Base-by-base conservation (phyloP, 2,888 invertebrate genomes). In the Loripinus fragilis region DNA sequence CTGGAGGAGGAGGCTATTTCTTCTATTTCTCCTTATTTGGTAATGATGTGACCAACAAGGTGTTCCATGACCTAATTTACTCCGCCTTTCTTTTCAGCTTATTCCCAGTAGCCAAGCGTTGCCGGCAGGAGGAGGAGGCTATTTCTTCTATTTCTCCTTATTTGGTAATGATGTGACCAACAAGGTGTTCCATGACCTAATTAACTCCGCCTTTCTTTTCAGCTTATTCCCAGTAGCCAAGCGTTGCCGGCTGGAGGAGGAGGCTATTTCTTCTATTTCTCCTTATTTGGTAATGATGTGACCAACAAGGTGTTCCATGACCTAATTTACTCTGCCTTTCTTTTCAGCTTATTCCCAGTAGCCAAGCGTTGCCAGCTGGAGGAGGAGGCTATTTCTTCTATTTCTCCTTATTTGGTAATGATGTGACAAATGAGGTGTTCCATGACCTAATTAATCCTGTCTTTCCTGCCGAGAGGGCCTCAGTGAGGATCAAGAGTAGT, bases 11-110 rank as follows among this genome's bases (percentile, higher is more conserved):
- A 78, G 93, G 93, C 0, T 94, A 92, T 80, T 94, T 92, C 87
- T 94, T 94, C 85, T 94, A 93, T 86, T 94, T 93, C 80, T 92
- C 93, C n/a, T n/a, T n/a, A n/a, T n/a, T n/a, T n/a, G n/a, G n/a
- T n/a, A n/a, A n/a, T n/a, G n/a, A n/a, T n/a, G n/a, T n/a, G n/a
- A n/a, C n/a, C n/a, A n/a, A n/a, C n/a, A n/a, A n/a, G n/a, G n/a
- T n/a, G n/a, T n/a, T n/a, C n/a, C n/a, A n/a, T n/a, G n/a, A n/a
- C n/a, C n/a, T n/a, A n/a, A n/a, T n/a, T n/a, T n/a, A n/a, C n/a
- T n/a, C n/a, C n/a, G n/a, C n/a, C n/a, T n/a, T n/a, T n/a, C n/a
- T n/a, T n/a, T n/a, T n/a, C n/a, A n/a, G n/a, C n/a, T n/a, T n/a
- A n/a, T n/a, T n/a, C n/a, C n/a, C n/a, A n/a, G n/a, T n/a, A n/a